A percentile compares a stretch with the other conserved stretches of the same genome.
phyloP scores from a whole-genome alignment of 2,888 invertebrate genomes.

The Celastrina argiolus region DNA sequence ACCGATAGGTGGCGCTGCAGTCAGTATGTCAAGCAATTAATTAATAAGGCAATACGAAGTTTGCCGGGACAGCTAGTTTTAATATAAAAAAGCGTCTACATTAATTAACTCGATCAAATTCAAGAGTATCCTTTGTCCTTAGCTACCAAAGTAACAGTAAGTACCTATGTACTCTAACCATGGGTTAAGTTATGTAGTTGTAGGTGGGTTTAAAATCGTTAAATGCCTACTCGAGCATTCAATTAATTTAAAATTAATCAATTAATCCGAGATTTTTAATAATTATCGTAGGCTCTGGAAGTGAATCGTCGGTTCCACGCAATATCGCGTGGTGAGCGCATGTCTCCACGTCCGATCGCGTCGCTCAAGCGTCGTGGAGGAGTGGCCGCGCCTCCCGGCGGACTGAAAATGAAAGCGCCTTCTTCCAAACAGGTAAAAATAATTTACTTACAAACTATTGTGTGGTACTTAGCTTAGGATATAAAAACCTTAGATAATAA shows the following conservation, averaged over 20 bases:
- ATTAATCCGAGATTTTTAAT: background rate
- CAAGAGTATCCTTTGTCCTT: too few species aligned
- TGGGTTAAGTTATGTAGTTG: too few species aligned
- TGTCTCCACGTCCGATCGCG: conserved; percentile 37
- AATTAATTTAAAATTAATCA: background rate
- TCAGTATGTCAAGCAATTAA: too few species aligned
- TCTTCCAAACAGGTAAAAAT: background rate
- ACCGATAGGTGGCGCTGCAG: too few species aligned
- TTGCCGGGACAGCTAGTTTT: too few species aligned
- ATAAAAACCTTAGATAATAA: background rate
- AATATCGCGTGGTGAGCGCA: conserved; percentile 40
- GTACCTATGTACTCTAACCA: too few species aligned
- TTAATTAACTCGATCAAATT: too few species aligned
- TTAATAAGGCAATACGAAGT: too few species aligned
- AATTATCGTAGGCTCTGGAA: conserved; percentile 34
- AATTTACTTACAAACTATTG: background rate
- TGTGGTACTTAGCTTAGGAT: background rate
- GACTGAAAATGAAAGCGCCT: conserved; percentile 21
- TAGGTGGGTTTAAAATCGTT: too few species aligned
- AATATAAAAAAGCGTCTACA: too few species aligned
- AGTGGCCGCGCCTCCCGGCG: conserved; percentile 26
- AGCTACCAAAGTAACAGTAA: too few species aligned
- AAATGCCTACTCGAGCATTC: too few species aligned
- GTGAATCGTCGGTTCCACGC: conserved; percentile 46
- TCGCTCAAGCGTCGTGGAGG: conserved; percentile 35